Evolutionary conservation across 2,113 vertebrate species (phyloP).

Genomic region (Parus major): DNA sequence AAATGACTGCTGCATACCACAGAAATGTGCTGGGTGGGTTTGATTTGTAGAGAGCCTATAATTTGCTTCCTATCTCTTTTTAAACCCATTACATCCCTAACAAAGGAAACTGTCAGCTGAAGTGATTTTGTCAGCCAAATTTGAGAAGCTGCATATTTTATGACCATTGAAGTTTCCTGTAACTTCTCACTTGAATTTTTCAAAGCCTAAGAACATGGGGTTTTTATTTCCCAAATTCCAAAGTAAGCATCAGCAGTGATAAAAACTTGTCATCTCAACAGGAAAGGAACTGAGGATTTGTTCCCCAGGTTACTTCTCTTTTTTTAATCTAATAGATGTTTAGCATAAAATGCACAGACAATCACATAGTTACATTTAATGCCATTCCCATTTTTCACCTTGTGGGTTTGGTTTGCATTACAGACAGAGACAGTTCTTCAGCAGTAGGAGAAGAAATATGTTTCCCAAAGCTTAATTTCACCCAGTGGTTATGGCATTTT

Average conservation of each 20-base stretch:
- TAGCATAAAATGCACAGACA: not conserved
- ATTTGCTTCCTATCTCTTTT: slow-evolving; percentile 42
- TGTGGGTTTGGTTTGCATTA: not conserved
- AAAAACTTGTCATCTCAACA: not conserved
- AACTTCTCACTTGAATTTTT: slow-evolving; percentile 24
- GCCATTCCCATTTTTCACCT: not conserved
- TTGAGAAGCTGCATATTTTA: slow-evolving; percentile 16
- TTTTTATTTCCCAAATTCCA: not conserved
- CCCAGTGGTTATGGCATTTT: rapidly evolving
- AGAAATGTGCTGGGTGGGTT: not conserved
- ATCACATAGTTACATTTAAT: not conserved
- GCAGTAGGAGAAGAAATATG: not conserved
- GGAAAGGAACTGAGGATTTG: not conserved
- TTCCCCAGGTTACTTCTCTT: not conserved
- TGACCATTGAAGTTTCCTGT: slow-evolving; percentile 35
- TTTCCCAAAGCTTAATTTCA: not conserved
- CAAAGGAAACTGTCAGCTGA: slow-evolving; percentile 41
- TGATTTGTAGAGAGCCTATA: slow-evolving; percentile 37
- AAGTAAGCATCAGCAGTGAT: not conserved
- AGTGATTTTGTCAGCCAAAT: slow-evolving; percentile 43
- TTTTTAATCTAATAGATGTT: not conserved
- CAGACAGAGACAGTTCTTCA: not conserved
- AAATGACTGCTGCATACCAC: not conserved
- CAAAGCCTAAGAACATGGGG: not conserved
- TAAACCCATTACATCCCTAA: slow-evolving; percentile 12